These are phyloP conservation scores for Bombus impatiens DNA, from an alignment of 1,140 invertebrate genomes.

Conservation along the genomic window DNA sequence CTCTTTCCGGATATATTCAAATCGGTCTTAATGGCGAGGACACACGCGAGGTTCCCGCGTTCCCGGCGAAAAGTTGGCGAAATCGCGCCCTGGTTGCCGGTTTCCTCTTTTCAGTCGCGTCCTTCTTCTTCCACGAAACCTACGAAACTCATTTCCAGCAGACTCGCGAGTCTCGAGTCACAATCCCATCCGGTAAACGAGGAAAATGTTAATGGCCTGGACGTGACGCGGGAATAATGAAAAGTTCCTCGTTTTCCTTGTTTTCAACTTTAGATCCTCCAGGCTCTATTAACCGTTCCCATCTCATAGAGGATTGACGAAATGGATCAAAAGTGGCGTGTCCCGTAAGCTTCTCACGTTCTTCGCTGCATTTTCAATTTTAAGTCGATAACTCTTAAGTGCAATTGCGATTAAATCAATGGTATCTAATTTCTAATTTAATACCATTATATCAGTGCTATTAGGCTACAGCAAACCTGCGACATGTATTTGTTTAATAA, in stretches of 20 bases:
- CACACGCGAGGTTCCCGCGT: slow-evolving; percentile 53
- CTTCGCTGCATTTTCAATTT: neutral
- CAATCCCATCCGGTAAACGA: neutral
- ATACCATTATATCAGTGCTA: too few species aligned
- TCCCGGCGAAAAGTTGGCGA: slow-evolving; percentile 24
- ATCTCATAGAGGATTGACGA: too few species aligned
- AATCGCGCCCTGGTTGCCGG: neutral
- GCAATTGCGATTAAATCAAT: too few species aligned
- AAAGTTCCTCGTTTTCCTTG: slow-evolving; percentile 7
- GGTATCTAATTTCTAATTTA: too few species aligned
- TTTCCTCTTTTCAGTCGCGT: neutral
- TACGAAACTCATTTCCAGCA: slow-evolving; percentile 1
- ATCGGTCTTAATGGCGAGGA: slow-evolving; percentile 51
- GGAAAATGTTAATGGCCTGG: slow-evolving; percentile 27
- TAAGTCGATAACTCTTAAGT: too few species aligned
- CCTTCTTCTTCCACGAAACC: neutral
- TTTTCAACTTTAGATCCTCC: neutral
- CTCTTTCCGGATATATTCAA: slow-evolving; percentile 61
- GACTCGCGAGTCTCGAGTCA: neutral
- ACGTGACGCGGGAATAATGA: slow-evolving; percentile 21
- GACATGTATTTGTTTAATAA: too few species aligned
- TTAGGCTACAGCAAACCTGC: too few species aligned
- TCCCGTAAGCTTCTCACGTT: neutral
- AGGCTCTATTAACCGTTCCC: neutral
- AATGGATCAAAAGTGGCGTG: neutral